Evolutionary conservation across 2,888 invertebrate genomes (phyloP), one percentile per base, ranked within the genome.

Genomic region (Scaptomyza reducta): DNA sequence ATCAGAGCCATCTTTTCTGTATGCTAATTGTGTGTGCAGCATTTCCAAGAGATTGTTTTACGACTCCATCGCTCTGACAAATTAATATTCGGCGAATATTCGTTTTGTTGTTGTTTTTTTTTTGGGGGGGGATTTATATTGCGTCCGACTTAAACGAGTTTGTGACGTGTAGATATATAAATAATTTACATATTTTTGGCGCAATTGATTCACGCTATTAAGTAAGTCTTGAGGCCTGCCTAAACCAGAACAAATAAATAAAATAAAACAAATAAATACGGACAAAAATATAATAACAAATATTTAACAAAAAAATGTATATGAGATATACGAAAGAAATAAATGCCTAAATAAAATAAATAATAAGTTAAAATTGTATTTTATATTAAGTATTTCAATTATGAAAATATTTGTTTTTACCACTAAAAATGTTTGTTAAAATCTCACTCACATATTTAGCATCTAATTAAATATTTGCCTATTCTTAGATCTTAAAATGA

Each of bases 21-120:
- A 80, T 87, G 87, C 84, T 79, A 76, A 87, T 87, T 54, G 49
- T 54, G 79, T 55, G 49, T 54, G 84, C 80, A 76, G 66, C 38
- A 14, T 74, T 69, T 56, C 64, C 68, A 64, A 63, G 67, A 70
- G 65, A 72, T 69, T 78, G 58, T 58, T 49, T 64, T 74, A 46
- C 65, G 50, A 50, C 64, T 58, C 55, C 14, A 38, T 63, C 31
- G 27, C 41, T 22, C 54, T 58, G 71, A 72, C 74, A 53, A 71
- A 70, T 59, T 70, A 56, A 41, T 45, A 53, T 63, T 40, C 38
- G 47, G 3, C 0, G 13, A 5, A 18, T 13, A 13, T n/a, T n/a
- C 40, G 16, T 31, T 4, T 22, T 10, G n/a, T 6, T 33, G 18
- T 7, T 14, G 9, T 14, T 38, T 7, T 35, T 38, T 7, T 6